These are phyloP conservation scores for Acleris literana DNA, from an alignment of 2,888 invertebrate species.

Conservation along the genomic window DNA sequence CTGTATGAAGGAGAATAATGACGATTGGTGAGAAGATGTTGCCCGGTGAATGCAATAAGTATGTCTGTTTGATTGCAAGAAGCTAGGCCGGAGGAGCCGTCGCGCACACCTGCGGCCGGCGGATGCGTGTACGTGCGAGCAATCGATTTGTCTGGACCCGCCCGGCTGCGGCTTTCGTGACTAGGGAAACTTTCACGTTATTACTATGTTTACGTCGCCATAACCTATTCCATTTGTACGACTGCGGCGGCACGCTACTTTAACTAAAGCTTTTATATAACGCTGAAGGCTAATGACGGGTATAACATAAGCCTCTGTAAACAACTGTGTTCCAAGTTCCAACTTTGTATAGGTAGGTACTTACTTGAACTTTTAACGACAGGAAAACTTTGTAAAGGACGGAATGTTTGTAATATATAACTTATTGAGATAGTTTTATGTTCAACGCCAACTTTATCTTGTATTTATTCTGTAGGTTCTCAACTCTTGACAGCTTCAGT, in stretches of 20 bases:
- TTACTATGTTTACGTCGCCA: constrained; percentile 66
- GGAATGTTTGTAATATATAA: constrained; percentile 5
- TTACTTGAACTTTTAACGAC: constrained; percentile 46
- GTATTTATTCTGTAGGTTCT: too few relatives aligned
- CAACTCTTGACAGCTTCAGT: too few relatives aligned
- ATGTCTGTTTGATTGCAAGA: constrained; percentile 49
- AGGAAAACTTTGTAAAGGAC: constrained; percentile 12
- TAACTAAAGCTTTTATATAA: constrained; percentile 58
- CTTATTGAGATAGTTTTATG: neutral
- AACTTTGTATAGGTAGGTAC: too few relatives aligned
- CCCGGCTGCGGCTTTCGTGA: constrained; percentile 61
- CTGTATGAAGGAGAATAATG: constrained; percentile 50
- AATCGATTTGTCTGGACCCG: constrained; percentile 78
- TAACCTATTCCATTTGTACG: constrained; percentile 62
- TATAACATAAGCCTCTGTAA: constrained; percentile 54
- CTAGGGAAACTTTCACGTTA: constrained; percentile 63
- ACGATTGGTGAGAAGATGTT: constrained; percentile 43
- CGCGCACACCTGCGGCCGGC: constrained; percentile 63
- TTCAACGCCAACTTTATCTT: too few relatives aligned
- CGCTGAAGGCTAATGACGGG: constrained; percentile 58
- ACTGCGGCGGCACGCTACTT: constrained; percentile 50
- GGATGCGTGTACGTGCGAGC: constrained; percentile 61
- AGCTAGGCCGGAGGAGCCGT: constrained; percentile 57
- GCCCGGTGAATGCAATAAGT: constrained; percentile 49
- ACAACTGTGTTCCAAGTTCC: constrained; percentile 50